Percentiles rank a stretch among this genome's conserved stretches.
phyloP scores from a whole-genome alignment of 1,140 invertebrate species.

The Caenorhabditis elegans region WBcel235 BX284605.5:7968501-7969000 shows the following conservation, averaged over 20 bases:
- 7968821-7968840: conserved; percentile 18
- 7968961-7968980: background rate
- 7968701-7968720: background rate
- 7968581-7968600: background rate
- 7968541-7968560: background rate
- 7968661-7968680: background rate
- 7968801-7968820: no score
- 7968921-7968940: background rate
- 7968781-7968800: background rate
- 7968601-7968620: no score
- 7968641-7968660: background rate
- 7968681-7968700: conserved; percentile 5
- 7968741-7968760: conserved; percentile 24
- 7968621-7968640: background rate
- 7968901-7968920: background rate
- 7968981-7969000: background rate
- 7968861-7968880: conserved; percentile 34
- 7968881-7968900: conserved; percentile 23
- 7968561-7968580: background rate
- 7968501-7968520: background rate
- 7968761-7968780: conserved; percentile 13
- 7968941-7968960: background rate
- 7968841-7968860: conserved; percentile 11
- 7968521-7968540: no score
- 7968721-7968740: background rate